phyloP scores from a whole-genome alignment of 2,888 invertebrate species.

The Ophraella communa region DNA sequence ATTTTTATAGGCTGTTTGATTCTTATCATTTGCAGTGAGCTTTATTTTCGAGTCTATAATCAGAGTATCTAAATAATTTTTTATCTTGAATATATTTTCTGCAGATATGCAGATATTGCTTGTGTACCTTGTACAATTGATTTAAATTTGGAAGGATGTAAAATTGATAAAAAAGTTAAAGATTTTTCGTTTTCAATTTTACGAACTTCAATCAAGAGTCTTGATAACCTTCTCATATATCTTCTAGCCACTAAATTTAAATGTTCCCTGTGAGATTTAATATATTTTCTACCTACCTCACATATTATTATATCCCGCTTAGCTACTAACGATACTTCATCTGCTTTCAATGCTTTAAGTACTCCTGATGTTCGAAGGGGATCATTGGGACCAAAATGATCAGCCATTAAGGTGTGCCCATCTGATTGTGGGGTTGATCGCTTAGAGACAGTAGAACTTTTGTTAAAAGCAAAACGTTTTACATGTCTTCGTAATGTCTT shows the following conservation, averaged over 20 bases:
- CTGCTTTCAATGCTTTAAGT: conserved; percentile 30
- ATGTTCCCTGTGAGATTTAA: conserved; percentile 29
- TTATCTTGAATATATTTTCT: conserved; percentile 30
- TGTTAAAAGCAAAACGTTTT: conserved; percentile 22
- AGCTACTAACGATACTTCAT: conserved; percentile 32
- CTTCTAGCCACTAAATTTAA: conserved; percentile 19
- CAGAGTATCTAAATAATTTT: conserved; percentile 15
- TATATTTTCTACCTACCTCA: conserved; percentile 31
- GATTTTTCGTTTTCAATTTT: neutral
- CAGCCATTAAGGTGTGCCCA: conserved; percentile 25
- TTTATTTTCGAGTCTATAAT: neutral
- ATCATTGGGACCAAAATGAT: conserved; percentile 37
- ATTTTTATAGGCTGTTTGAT: conserved; percentile 1
- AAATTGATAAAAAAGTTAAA: neutral
- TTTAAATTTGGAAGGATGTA: conserved; percentile 10
- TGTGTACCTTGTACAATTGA: conserved; percentile 1
- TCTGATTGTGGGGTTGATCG: conserved; percentile 22
- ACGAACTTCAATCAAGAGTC: neutral
- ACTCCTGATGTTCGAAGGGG: conserved; percentile 29
- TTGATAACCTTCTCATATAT: neutral
- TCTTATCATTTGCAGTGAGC: neutral
- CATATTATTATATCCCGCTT: conserved; percentile 17
- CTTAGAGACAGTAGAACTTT: neutral
- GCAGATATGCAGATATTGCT: conserved; percentile 1
- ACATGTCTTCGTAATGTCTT: conserved; percentile 19